These are phyloP conservation scores for Limenitis camilla DNA, from an alignment of 2,888 invertebrate species.

Conservation along the genomic window DNA sequence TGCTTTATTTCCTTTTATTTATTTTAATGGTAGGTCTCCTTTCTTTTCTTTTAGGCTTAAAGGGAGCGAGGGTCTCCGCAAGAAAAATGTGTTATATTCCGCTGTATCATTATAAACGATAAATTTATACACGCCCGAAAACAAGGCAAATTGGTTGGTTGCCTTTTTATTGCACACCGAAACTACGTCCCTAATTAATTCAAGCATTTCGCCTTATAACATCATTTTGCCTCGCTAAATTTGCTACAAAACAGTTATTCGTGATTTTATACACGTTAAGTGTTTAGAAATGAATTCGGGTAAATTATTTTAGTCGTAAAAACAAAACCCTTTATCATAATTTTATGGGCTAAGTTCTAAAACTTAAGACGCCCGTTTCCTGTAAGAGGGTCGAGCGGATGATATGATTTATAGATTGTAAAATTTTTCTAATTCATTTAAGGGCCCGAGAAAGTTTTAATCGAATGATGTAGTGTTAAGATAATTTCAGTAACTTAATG, in stretches of 20 bases:
- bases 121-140: constrained; percentile 43
- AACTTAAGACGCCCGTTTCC: constrained; percentile 55
- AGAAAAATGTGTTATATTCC: constrained; percentile 50
- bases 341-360: constrained; percentile 57
- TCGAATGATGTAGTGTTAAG: not conserved
- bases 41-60: constrained; percentile 51
- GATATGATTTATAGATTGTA: constrained; percentile 43
- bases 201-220: constrained; percentile 25
- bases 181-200: constrained; percentile 42
- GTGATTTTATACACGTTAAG: constrained; percentile 44
- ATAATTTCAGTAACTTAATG: too few relatives aligned
- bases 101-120: constrained; percentile 52
- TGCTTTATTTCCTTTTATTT: constrained; percentile 73
- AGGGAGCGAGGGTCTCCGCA: constrained; percentile 47
- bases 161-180: constrained; percentile 48
- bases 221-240: constrained; percentile 26
- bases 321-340: constrained; percentile 66
- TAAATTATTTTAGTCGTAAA: constrained; percentile 57
- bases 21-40: constrained; percentile 71
- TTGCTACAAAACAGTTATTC: constrained; percentile 31
- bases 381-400: constrained; percentile 50
- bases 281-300: constrained; percentile 49
- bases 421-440: constrained; percentile 38
- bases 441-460: constrained; percentile 13
- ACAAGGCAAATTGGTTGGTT: constrained; percentile 46